A percentile compares a stretch with the other conserved stretches of the same genome.
Evolutionary conservation across 2,797 vertebrate genomes (phyloP).

Genomic region (Bradypus variegatus): DNA sequence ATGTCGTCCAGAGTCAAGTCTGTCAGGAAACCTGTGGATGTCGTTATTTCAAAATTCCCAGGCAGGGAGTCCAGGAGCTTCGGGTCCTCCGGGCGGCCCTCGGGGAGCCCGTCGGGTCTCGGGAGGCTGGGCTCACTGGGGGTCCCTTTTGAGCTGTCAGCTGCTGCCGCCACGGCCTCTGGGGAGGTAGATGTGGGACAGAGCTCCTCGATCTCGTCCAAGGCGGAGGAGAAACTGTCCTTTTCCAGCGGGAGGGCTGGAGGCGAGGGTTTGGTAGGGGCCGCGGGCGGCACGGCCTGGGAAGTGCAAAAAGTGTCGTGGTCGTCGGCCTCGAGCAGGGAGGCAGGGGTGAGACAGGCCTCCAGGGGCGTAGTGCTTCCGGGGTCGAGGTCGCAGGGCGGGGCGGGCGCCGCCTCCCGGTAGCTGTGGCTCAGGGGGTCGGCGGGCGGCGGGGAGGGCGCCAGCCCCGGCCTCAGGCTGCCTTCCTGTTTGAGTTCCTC

Average conservation of each 20-base stretch:
- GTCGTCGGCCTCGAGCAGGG: slow-evolving; percentile 91
- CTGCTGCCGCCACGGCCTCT: slow-evolving; percentile 70
- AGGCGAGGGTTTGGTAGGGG: slow-evolving; percentile 71
- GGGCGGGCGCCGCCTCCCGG: slow-evolving; percentile 83
- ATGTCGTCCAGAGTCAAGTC: slow-evolving; percentile 98
- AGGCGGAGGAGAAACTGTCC: slow-evolving; percentile 85
- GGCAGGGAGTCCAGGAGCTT: slow-evolving; percentile 84
- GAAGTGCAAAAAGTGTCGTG: slow-evolving; percentile 86
- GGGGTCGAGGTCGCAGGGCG: slow-evolving; percentile 74
- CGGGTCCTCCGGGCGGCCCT: slow-evolving; percentile 82
- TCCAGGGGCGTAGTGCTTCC: slow-evolving; percentile 80
- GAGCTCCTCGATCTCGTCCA: slow-evolving; percentile 92
- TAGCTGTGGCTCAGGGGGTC: slow-evolving; percentile 84
- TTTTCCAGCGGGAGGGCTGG: slow-evolving; percentile 73
- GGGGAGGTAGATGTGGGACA: slow-evolving; percentile 90
- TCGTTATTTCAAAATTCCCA: slow-evolving; percentile 83
- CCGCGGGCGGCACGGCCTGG: slow-evolving; percentile 72
- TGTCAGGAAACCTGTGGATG: slow-evolving; percentile 94
- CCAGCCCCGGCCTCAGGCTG: slow-evolving; percentile 83
- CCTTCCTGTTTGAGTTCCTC: slow-evolving; percentile 96
- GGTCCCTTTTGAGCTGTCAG: slow-evolving; percentile 75
- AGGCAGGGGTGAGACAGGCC: slow-evolving; percentile 94
- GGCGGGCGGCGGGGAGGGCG: slow-evolving; percentile 81
- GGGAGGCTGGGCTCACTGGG: slow-evolving; percentile 68
- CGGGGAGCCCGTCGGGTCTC: slow-evolving; percentile 78